Evolutionary conservation across 2,113 vertebrate genomes (phyloP).

Genomic region (Cygnus atratus): DNA sequence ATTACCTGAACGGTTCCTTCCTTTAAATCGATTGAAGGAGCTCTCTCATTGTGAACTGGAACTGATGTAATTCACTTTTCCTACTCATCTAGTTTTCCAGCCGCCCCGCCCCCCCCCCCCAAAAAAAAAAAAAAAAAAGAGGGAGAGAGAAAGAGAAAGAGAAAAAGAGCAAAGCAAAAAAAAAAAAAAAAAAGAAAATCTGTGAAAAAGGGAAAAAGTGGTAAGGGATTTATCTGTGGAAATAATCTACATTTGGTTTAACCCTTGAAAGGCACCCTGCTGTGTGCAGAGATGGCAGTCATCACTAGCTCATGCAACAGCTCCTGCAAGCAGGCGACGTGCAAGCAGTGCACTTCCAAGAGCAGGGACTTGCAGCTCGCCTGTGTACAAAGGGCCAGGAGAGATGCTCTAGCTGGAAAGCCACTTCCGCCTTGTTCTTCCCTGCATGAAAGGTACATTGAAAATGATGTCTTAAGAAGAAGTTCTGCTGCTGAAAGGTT

Average conservation of each 20-base stretch:
- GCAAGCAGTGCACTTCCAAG: background rate
- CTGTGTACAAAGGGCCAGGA: background rate
- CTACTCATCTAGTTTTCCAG: background rate
- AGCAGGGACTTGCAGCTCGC: background rate
- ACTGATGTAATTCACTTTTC: background rate
- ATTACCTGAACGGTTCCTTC: background rate
- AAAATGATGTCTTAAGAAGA: background rate
- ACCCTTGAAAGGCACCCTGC: background rate
- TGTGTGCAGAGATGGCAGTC: background rate
- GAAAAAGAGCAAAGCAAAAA: background rate
- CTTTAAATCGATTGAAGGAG: slow-evolving; percentile 55
- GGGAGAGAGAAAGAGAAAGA: too few species aligned
- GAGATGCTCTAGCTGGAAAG: background rate
- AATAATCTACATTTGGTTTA: background rate
- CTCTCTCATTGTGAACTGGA: slow-evolving; percentile 42
- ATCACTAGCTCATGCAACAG: background rate
- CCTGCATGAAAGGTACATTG: background rate
- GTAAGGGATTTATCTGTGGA: background rate
- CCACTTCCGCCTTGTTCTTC: background rate
- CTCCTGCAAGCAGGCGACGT: background rate
- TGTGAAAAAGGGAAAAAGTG: background rate
- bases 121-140: background rate
- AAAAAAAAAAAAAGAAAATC: background rate
- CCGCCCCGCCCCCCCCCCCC: background rate
- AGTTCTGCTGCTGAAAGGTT: background rate